These are phyloP conservation scores for Plagiodera versicolora DNA, from an alignment of 2,888 invertebrate genomes.

Conservation along the genomic window DNA sequence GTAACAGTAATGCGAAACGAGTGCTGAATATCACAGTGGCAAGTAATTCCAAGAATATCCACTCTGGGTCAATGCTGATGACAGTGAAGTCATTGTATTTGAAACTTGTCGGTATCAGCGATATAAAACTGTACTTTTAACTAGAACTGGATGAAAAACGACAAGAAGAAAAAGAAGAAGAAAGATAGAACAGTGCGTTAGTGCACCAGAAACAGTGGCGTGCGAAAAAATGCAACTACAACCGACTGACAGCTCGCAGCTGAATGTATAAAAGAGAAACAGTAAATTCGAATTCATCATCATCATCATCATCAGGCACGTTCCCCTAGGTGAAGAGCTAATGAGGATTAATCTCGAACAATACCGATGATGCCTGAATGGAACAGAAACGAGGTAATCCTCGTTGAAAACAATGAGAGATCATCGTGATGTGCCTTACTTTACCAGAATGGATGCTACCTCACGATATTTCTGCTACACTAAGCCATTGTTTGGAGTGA, in stretches of 20 bases:
- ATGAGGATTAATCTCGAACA: background rate
- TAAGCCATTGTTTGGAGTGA: background rate
- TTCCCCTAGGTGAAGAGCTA: background rate
- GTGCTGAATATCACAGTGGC: constrained; percentile 21
- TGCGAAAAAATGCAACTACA: background rate
- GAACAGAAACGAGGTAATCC: background rate
- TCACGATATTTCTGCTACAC: background rate
- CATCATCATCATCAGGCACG: background rate
- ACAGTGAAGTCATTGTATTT: constrained; percentile 27
- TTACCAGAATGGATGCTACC: background rate
- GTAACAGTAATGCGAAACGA: constrained; percentile 30
- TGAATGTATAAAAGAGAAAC: background rate
- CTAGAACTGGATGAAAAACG: background rate
- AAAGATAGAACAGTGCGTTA: background rate
- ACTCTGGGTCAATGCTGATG: constrained; percentile 17
- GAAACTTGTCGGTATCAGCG: constrained; percentile 19
- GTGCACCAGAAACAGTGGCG: background rate
- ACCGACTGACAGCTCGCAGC: too few relatives aligned
- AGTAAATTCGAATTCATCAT: background rate
- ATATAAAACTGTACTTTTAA: constrained; percentile 7
- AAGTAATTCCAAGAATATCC: constrained; percentile 23
- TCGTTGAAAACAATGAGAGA: background rate
- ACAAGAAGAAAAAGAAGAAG: background rate
- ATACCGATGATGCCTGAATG: background rate
- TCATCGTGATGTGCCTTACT: background rate